phyloP scores from a whole-genome alignment of 2,888 invertebrate species.

The Lepidochitona cinerea region DNA sequence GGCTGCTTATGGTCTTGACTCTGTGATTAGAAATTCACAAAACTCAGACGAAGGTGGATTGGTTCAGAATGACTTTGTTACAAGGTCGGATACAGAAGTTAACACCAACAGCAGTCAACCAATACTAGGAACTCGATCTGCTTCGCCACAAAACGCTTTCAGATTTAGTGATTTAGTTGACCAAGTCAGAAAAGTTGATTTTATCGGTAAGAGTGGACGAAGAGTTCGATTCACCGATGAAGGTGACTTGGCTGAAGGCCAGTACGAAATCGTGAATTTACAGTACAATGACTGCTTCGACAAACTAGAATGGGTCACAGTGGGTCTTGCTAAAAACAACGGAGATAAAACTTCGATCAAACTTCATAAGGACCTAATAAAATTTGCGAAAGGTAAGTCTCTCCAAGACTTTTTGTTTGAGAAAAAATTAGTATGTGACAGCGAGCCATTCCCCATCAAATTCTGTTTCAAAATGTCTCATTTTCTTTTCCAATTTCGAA shows the following conservation, averaged over 20 bases:
- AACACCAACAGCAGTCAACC: too few species aligned
- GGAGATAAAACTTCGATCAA: background rate
- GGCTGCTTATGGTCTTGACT: background rate
- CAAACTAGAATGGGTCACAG: background rate
- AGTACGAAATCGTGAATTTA: background rate
- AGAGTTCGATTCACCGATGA: background rate
- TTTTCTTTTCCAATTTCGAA: too few species aligned
- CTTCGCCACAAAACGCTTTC: background rate
- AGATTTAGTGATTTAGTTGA: background rate
- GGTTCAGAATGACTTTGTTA: too few species aligned
- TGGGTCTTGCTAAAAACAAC: background rate
- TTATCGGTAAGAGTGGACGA: background rate
- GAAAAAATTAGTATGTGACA: too few species aligned
- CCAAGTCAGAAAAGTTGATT: background rate
- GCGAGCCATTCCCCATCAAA: too few species aligned
- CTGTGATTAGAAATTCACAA: background rate
- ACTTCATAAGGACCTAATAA: background rate
- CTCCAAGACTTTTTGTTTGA: too few species aligned
- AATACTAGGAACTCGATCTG: too few species aligned
- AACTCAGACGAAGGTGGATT: background rate
- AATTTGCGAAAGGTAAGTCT: background rate
- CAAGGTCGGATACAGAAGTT: too few species aligned
- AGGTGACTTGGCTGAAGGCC: background rate
- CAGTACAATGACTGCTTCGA: background rate
- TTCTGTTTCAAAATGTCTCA: too few species aligned